Percentiles rank a stretch among this genome's conserved stretches.
These are phyloP conservation scores for Rachycentron canadum DNA, from an alignment of 2,797 vertebrate genomes.

Conservation along the genomic window DNA sequence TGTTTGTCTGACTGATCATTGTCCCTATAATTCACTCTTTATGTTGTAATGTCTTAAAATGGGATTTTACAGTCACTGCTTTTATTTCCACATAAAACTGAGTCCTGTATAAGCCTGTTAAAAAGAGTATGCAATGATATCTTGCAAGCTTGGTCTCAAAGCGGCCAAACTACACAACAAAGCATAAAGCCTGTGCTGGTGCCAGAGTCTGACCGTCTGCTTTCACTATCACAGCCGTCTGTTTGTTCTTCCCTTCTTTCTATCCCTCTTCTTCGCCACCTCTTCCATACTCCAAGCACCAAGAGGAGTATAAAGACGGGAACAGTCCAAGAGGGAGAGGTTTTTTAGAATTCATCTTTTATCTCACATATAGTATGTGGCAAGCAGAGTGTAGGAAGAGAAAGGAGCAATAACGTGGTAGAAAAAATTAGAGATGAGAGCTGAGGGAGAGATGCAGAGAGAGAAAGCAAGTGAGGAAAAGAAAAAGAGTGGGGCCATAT, in stretches of 20 bases:
- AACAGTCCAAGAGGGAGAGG: conserved; percentile 39
- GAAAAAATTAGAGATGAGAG: conserved; percentile 62
- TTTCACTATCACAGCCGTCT: conserved; percentile 64
- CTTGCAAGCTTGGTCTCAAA: conserved; percentile 62
- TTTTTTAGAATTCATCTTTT: conserved; percentile 68
- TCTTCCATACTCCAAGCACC: conserved; percentile 47
- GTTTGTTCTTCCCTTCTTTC: conserved; percentile 57
- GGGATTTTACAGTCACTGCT: conserved; percentile 71
- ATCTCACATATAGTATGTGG: conserved; percentile 61
- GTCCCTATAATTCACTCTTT: conserved; percentile 63
- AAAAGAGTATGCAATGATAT: conserved; percentile 56
- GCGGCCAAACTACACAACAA: conserved; percentile 64
- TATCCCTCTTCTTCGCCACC: conserved; percentile 28
- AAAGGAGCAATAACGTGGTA: conserved; percentile 50
- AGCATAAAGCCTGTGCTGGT: conserved; percentile 51
- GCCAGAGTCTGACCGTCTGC: conserved; percentile 62
- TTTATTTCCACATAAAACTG: conserved; percentile 68
- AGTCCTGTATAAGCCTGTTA: conserved; percentile 72
- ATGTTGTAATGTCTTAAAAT: conserved; percentile 63
- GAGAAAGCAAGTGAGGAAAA: conserved; percentile 38
- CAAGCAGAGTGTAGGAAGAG: conserved; percentile 32
- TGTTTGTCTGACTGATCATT: conserved; percentile 55
- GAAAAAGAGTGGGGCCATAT: conserved; percentile 38
- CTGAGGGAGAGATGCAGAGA: conserved; percentile 41
- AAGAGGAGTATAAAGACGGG: conserved; percentile 48